These are phyloP conservation scores for Tragulus kanchil DNA, from an alignment of 2,113 vertebrate species.

Conservation along the genomic window DNA sequence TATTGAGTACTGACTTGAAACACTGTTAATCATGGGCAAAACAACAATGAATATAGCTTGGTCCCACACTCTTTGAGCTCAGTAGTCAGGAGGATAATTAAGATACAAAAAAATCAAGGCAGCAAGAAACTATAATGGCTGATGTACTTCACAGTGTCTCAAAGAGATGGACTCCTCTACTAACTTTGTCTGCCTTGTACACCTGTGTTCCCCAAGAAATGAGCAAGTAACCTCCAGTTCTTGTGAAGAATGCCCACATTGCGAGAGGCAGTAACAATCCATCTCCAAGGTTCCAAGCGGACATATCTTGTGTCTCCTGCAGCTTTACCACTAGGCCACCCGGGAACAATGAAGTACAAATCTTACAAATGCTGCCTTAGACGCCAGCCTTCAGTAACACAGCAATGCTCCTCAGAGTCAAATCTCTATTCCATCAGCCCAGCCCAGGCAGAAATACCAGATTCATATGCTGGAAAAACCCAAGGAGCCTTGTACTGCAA, in stretches of 20 bases:
- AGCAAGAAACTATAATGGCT: not conserved
- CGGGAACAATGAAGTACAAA: not conserved
- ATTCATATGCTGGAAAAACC: not conserved
- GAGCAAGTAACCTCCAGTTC: fast-evolving
- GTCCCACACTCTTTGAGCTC: not conserved
- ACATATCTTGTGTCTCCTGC: not conserved
- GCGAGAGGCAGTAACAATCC: not conserved
- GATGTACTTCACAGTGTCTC: not conserved
- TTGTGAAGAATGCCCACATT: not conserved
- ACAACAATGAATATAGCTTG: not conserved
- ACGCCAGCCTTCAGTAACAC: not conserved
- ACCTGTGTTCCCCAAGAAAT: not conserved
- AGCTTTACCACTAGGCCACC: not conserved
- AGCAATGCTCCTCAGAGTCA: fast-evolving
- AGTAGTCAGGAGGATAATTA: not conserved
- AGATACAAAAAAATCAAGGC: not conserved
- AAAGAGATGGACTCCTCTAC: not conserved
- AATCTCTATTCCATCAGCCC: not conserved
- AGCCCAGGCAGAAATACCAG: not conserved
- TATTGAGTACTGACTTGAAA: not conserved
- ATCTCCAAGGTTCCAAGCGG: not conserved
- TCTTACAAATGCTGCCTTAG: not conserved
- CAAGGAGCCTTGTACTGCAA: not conserved
- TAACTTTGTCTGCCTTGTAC: too few species aligned
- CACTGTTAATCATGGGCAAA: not conserved